These are phyloP conservation scores for Parotocinclus haroldoi DNA, from an alignment of 2,797 vertebrate genomes.

Conservation along the genomic window DNA sequence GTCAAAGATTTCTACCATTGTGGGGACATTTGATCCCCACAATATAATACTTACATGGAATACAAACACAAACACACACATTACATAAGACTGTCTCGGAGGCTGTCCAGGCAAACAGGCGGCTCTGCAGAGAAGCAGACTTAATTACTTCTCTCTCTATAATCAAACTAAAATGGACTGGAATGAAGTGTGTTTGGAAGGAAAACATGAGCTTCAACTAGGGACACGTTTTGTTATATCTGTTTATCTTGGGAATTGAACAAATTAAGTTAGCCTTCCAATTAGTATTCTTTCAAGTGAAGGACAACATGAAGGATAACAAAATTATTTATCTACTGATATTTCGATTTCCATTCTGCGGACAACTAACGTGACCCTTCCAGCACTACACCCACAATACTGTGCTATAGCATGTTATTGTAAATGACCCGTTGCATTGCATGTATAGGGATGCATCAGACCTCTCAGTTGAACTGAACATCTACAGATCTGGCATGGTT, in stretches of 20 bases:
- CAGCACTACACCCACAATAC: too few species aligned
- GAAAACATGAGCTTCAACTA: slow-evolving; percentile 19
- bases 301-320: background rate
- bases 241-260: slow-evolving; percentile 1
- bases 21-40: too few species aligned
- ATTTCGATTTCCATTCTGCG: too few species aligned
- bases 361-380: too few species aligned
- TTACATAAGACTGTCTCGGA: slow-evolving; percentile 42
- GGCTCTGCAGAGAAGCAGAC: slow-evolving; percentile 24
- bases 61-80: slow-evolving; percentile 40
- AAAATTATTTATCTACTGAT: background rate
- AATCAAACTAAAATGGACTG: slow-evolving; percentile 27
- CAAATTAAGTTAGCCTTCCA: background rate
- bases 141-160: slow-evolving; percentile 36
- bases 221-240: background rate
- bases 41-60: slow-evolving; percentile 40
- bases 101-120: slow-evolving; percentile 34
- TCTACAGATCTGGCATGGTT: too few species aligned
- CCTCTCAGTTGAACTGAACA: too few species aligned
- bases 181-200: slow-evolving; percentile 32
- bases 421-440: too few species aligned
- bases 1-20: too few species aligned
- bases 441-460: too few species aligned
- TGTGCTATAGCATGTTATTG: too few species aligned
- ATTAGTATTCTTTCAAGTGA: background rate